Percentiles rank a stretch among this genome's conserved stretches.
Conservation (phyloP, 2,797 vertebrate species). For the Limnodromus scolopaceus region DNA sequence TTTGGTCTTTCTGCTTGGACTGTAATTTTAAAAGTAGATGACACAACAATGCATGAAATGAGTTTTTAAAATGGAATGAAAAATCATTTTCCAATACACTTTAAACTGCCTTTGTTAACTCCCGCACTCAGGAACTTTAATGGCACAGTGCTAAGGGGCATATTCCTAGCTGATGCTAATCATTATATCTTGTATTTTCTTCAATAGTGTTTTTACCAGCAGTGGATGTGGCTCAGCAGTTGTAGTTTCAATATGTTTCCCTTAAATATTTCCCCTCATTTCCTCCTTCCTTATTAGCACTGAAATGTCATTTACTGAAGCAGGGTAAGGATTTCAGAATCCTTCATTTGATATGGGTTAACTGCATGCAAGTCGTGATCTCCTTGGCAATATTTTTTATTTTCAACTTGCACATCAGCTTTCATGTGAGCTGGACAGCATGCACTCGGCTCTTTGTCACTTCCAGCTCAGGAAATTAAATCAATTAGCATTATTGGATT, state of each 20-base stretch:
- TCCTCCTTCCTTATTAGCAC: not conserved
- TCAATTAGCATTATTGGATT: conserved; percentile 59
- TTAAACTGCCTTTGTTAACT: conserved; percentile 63
- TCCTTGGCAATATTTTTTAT: conserved; percentile 42
- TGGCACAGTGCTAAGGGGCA: conserved; percentile 17
- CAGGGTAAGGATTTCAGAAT: conserved; percentile 16
- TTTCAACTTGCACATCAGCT: conserved; percentile 25
- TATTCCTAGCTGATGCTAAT: conserved; percentile 15
- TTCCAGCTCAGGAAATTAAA: conserved; percentile 64
- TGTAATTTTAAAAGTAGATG: conserved; percentile 71
- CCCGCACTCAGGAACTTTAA: conserved; percentile 29
- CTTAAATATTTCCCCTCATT: conserved; percentile 15
- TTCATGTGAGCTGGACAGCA: not conserved
- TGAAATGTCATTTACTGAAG: conserved; percentile 7
- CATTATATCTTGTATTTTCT: not conserved
- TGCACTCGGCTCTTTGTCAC: not conserved
- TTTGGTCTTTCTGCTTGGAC: conserved; percentile 57
- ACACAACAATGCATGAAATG: conserved; percentile 76
- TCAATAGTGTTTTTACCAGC: not conserved
- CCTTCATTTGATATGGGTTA: not conserved
- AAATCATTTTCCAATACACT: conserved; percentile 66
- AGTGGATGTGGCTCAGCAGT: not conserved
- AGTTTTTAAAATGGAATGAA: conserved; percentile 73
- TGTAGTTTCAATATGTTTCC: not conserved
- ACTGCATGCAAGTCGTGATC: not conserved